Conservation (phyloP, 92 coral and sea anemone genomes). For the Porites evermanni region DNA sequence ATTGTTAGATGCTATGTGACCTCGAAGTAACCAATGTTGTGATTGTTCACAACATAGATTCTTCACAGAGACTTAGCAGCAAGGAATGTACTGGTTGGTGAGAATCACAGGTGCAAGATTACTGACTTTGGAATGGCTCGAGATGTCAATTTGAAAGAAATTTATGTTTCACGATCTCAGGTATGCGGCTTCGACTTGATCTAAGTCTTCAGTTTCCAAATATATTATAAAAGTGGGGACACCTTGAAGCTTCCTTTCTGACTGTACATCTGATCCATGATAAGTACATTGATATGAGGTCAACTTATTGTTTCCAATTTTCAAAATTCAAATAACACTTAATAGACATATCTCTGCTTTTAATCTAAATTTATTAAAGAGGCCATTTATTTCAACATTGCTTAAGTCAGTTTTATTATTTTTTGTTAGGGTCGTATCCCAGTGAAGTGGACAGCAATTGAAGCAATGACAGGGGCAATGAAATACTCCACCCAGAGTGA, state of each 20-base stretch:
- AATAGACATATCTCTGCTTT: too few relatives aligned
- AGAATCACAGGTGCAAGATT: conserved; percentile 34
- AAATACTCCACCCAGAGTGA: conserved; percentile 37
- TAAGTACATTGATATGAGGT: too few relatives aligned
- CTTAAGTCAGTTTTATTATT: background rate
- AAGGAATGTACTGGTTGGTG: conserved; percentile 49
- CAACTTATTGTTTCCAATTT: too few relatives aligned
- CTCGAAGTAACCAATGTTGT: background rate
- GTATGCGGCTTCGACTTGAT: conserved; percentile 6
- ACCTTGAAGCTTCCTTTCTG: too few relatives aligned
- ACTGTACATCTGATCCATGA: too few relatives aligned
- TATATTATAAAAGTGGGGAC: too few relatives aligned
- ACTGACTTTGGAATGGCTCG: conserved; percentile 60
- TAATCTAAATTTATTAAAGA: too few relatives aligned
- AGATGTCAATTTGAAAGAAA: conserved; percentile 19
- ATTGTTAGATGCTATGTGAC: too few relatives aligned
- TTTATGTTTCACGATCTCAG: conserved; percentile 33
- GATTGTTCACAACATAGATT: conserved; percentile 4
- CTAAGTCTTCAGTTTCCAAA: too few relatives aligned
- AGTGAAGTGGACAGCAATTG: conserved; percentile 47
- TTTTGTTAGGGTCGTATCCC: conserved; percentile 36
- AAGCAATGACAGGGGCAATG: conserved; percentile 42
- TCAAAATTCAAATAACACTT: too few relatives aligned
- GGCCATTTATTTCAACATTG: too few relatives aligned
- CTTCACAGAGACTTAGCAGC: conserved; percentile 53